Base-by-base conservation (phyloP, 2,113 vertebrate genomes). In the Cyprinodon variegatus region DNA sequence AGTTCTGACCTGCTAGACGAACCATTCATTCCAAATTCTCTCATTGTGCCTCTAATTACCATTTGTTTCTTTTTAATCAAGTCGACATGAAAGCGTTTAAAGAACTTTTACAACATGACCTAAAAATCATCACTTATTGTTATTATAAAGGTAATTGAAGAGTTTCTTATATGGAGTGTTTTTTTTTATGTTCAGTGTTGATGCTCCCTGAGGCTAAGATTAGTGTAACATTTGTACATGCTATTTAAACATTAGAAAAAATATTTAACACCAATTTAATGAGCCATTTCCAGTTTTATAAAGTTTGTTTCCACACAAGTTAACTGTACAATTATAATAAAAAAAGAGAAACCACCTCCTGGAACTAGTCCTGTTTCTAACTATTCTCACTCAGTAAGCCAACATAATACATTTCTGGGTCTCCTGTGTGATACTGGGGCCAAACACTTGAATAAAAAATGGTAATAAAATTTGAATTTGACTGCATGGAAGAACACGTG, bases 71-170 rank as follows among this genome's bases (percentile, higher is more conserved):
- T 29, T 29, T 29, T 29, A 29, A 29, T 29, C 9, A 41, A 41
- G 41, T 41, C 9, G 41, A 41, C 41, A 41, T 29, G 41, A 41
- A 41, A 41, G 41, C 9, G 5, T 29, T 41, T 41, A 41, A 41
- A 41, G 41, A 4, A 41, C 41, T 41, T 41, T 41, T 41, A 41
- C 41, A 41, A 4, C 41, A 41, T 41, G 4, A 41, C 41, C 41
- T 9, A 41, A 41, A 41, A 41, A 9, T 41, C 41, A 6, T 41
- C 3, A 41, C 4, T 6, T 41, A 4, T 88, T 83, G 79, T 87
- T 50, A 40, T 74, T 86, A 80, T 83, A 74, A 68, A 85, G 83
- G 72, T 88, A 78, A 81, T 84, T 79, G 68, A 84, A 77, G 75
- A 50, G 0, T 1, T 37, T 71, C 70, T 57, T 70, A 22, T 84